phyloP scores from a whole-genome alignment of 2,113 vertebrate genomes.

The Cyanoramphus novaezelandiae region DNA sequence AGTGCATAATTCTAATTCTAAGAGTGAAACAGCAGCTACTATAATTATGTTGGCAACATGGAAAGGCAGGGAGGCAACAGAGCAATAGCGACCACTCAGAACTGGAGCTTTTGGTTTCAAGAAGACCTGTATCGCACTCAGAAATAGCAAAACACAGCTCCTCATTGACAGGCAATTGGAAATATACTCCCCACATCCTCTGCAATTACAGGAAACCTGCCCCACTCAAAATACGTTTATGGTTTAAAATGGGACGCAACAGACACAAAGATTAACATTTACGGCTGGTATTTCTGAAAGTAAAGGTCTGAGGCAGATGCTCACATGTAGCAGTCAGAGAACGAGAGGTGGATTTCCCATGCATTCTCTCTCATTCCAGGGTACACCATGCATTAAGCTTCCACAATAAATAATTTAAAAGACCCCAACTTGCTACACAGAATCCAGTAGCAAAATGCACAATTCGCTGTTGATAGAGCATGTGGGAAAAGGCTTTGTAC shows the following conservation, averaged over 20 bases:
- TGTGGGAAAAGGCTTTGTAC: background rate
- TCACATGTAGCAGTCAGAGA: background rate
- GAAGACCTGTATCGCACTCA: background rate
- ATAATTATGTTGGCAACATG: background rate
- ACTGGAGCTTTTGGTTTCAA: background rate
- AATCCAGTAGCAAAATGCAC: background rate
- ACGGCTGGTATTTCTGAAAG: background rate
- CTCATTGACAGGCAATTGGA: background rate
- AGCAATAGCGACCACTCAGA: background rate
- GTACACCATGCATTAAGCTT: constrained; percentile 3
- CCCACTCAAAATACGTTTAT: background rate
- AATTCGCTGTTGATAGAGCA: background rate
- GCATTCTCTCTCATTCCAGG: background rate
- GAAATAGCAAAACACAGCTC: background rate
- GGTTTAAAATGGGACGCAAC: background rate
- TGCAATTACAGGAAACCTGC: background rate
- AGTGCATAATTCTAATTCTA: background rate
- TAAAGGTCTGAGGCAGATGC: constrained; percentile 13
- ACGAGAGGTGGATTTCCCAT: background rate
- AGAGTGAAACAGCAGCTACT: background rate
- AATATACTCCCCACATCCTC: background rate
- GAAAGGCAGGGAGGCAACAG: background rate
- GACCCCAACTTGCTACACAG: background rate
- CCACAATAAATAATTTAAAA: background rate
- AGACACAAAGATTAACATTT: background rate